These are phyloP conservation scores for Natator depressus DNA, from an alignment of 2,113 vertebrate species.

Conservation along the genomic window DNA sequence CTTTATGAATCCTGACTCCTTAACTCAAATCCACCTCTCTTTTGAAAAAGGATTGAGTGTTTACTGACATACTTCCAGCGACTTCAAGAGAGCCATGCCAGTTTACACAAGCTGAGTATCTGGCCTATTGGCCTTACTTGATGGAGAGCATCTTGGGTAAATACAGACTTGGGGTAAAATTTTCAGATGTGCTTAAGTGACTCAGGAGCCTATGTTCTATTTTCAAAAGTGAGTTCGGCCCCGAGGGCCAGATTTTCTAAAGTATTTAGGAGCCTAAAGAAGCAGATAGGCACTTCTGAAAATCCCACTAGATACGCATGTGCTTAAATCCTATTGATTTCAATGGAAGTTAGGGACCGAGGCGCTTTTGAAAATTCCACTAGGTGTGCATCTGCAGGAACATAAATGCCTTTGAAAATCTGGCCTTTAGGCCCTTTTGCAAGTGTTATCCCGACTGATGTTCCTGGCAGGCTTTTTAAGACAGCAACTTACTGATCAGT, in stretches of 20 bases:
- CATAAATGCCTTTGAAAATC: not conserved
- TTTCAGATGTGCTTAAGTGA: not conserved
- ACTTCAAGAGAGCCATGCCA: not conserved
- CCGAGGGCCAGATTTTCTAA: not conserved
- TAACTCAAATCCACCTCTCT: not conserved
- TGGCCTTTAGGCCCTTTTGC: not conserved
- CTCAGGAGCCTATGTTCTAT: not conserved
- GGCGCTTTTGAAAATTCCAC: not conserved
- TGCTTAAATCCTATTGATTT: not conserved
- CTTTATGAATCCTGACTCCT: not conserved
- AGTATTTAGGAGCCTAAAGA: not conserved
- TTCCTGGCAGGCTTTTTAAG: too few species aligned
- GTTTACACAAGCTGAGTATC: not conserved
- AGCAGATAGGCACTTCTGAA: not conserved
- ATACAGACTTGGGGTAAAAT: not conserved
- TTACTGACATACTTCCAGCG: not conserved
- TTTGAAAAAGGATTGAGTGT: not conserved
- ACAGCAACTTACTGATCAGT: conserved; percentile 42
- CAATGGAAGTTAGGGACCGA: not conserved
- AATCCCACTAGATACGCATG: not conserved
- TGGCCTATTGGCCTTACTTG: not conserved
- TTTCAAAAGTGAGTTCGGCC: not conserved
- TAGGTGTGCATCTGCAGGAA: not conserved
- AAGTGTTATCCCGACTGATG: not conserved
- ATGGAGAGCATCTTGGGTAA: not conserved